Evolutionary conservation across 2,113 vertebrate genomes (phyloP), one percentile per base, ranked within the genome.

Genomic region (Entosphenus tridentatus): DNA sequence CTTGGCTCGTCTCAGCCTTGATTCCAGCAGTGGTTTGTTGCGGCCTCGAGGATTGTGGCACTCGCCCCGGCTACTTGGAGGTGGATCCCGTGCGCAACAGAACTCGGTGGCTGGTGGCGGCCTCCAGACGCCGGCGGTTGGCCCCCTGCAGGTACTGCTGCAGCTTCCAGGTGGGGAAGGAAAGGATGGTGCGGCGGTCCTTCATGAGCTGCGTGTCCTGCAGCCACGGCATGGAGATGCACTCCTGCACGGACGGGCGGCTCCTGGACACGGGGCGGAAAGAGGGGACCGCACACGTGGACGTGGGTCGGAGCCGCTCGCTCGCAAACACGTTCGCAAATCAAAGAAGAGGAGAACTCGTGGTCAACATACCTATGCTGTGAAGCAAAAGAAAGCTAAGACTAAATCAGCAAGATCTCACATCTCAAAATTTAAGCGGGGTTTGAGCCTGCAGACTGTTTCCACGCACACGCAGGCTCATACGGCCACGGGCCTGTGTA

Each of bases 241-340:
- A 96, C 80, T 96, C 91, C 76, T 89, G 90, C 73, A 95, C 79
- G 0, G 88, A 85, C 57, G 93, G 90, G 39, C 93, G 90, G 73
- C 86, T 88, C 88, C 92, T 96, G 78, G 70, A 5, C 39, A 39
- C 39, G 39, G 39, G 39, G 39, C 39, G 39, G 39, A 74, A 73
- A 57, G n/a, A 12, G 10, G 56, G n/a, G 56, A 39, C 39, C 39
- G 39, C 39, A n/a, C 21, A 5, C 56, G 13, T 9, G 13, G 12
- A 9, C 68, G 13, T 56, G 56, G 21, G 12, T 39, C 68, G 6
- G 13, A 8, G n/a, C 8, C 57, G 14, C 9, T 2, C 57, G 11
- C 12, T 16, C 6, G 14, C 69, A 8, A 11, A 16, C 62, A 67
- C 9, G 9, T 67, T n/a, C n/a, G 8, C 21, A 16, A 67, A 21